phyloP scores from a whole-genome alignment of 2,888 invertebrate species.

The Corbicula japonica region DNA sequence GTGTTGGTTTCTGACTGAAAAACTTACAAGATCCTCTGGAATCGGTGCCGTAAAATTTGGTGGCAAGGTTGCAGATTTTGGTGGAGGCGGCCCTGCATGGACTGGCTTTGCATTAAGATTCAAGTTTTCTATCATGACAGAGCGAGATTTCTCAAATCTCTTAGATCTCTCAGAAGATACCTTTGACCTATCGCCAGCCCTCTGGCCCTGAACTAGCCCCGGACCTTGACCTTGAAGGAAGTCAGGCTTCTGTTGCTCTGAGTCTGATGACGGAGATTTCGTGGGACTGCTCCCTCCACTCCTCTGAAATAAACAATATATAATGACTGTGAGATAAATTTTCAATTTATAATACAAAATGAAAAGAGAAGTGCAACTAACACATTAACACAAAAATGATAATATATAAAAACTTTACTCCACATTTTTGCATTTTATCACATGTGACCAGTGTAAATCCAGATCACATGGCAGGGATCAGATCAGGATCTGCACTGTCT shows the following conservation, averaged over 20 bases:
- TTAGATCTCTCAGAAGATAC: constrained; percentile 62
- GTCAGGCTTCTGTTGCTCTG: constrained; percentile 36
- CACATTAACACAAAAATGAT: no score
- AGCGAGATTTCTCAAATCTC: constrained; percentile 60
- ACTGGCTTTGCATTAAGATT: constrained; percentile 45
- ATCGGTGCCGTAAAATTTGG: constrained; percentile 50
- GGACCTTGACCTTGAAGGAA: constrained; percentile 1
- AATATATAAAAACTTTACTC: no score
- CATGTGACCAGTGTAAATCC: no score
- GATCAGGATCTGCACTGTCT: no score
- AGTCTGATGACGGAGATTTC: constrained; percentile 46
- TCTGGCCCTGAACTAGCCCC: constrained; percentile 20
- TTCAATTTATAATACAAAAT: no score
- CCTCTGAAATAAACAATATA: constrained; percentile 45
- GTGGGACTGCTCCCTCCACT: constrained; percentile 48
- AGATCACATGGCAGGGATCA: no score
- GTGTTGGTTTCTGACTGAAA: neutral
- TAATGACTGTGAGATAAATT: neutral
- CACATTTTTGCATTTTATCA: no score
- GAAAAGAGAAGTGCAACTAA: no score
- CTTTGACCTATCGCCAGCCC: constrained; percentile 32
- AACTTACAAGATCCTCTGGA: constrained; percentile 49
- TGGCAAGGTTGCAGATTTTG: constrained; percentile 66
- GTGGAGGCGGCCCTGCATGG: constrained; percentile 63
- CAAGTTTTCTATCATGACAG: constrained; percentile 65